Evolutionary conservation across 2,113 vertebrate genomes (phyloP).

Genomic region (Pachyramphus minor): DNA sequence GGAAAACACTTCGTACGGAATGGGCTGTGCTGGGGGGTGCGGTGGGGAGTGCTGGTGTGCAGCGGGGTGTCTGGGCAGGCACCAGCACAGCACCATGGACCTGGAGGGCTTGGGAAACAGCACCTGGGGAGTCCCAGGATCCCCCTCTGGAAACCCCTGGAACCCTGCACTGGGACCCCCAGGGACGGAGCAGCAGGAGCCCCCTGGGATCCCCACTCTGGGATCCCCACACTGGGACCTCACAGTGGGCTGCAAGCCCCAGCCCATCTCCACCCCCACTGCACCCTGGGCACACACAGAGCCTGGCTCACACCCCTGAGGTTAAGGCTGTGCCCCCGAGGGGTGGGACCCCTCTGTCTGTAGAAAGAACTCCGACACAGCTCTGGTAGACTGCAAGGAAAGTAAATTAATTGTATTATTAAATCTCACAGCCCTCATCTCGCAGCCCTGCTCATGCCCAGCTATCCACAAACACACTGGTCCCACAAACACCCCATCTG

Average conservation of each 20-base stretch:
- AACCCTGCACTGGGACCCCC: not conserved
- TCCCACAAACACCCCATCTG: not conserved
- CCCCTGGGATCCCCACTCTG: not conserved
- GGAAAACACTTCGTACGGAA: not conserved
- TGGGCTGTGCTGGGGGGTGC: not conserved
- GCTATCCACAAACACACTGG: not conserved
- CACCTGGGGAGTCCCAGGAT: rapidly evolving
- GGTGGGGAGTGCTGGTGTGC: rapidly evolving
- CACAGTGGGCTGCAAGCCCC: not conserved
- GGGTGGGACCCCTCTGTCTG: not conserved
- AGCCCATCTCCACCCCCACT: not conserved
- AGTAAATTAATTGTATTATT: not conserved
- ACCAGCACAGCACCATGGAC: not conserved
- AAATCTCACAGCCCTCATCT: not conserved
- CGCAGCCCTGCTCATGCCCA: not conserved
- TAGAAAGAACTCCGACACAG: rapidly evolving
- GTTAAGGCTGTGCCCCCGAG: not conserved
- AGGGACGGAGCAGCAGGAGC: not conserved
- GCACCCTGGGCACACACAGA: rapidly evolving
- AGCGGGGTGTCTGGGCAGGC: rapidly evolving
- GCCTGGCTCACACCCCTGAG: rapidly evolving
- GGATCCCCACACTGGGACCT: not conserved
- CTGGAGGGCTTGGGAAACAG: not conserved
- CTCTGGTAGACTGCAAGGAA: not conserved
- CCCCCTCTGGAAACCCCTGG: not conserved